Evolutionary conservation across 92 coral and sea anemone species (phyloP).

Genomic region (Epizoanthus fatuus): DNA sequence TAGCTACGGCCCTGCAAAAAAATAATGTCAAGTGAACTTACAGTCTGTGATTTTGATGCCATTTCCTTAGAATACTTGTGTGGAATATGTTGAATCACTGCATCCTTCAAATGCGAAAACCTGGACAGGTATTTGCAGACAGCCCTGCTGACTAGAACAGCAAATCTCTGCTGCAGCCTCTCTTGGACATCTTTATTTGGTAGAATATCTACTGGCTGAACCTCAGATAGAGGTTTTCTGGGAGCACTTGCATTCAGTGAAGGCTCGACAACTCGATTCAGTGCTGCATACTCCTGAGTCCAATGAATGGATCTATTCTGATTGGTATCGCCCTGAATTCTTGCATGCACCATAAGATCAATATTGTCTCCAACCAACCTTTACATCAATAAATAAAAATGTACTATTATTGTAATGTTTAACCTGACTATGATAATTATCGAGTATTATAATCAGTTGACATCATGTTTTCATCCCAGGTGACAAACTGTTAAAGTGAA

Average conservation of each 20-base stretch:
- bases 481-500: too few relatives aligned
- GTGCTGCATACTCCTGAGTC: constrained; percentile 80
- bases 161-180: constrained; percentile 53
- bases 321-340: constrained; percentile 48
- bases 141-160: constrained; percentile 63
- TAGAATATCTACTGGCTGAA: constrained; percentile 63
- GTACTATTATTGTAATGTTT: background rate
- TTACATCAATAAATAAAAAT: background rate
- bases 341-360: constrained; percentile 52
- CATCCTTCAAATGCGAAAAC: constrained; percentile 59
- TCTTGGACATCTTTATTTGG: constrained; percentile 58
- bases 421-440: constrained; percentile 4
- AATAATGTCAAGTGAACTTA: constrained; percentile 34
- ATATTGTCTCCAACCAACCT: constrained; percentile 74
- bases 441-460: background rate
- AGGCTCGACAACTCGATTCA: constrained; percentile 56
- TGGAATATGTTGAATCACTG: constrained; percentile 70
- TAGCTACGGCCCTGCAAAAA: background rate
- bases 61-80: constrained; percentile 76
- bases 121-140: constrained; percentile 51
- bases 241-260: constrained; percentile 35
- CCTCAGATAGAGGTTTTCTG: constrained; percentile 52
- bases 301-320: constrained; percentile 77
- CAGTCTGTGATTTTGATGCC: constrained; percentile 73
- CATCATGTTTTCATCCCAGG: too few relatives aligned